Conservation (phyloP, 2,797 vertebrate species). For the Meriones psammophilus region DNA sequence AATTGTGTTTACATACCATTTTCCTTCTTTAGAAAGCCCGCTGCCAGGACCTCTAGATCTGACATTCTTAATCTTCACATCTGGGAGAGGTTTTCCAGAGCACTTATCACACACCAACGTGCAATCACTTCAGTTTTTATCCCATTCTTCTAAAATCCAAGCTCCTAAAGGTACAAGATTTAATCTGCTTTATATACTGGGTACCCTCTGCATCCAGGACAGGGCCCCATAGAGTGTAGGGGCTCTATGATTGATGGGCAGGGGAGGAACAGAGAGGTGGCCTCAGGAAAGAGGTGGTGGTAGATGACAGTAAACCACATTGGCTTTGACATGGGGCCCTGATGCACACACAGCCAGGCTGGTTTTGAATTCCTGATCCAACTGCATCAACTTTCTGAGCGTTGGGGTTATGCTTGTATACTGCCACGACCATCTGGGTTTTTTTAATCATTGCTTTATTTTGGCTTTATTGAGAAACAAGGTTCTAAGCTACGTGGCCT, state of each 20-base stretch:
- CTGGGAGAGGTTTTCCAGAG: neutral
- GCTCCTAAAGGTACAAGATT: neutral
- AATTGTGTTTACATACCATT: slow-evolving; percentile 72
- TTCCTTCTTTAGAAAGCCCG: neutral
- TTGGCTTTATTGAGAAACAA: neutral
- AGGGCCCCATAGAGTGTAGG: neutral
- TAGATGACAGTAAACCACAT: neutral
- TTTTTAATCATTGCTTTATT: neutral
- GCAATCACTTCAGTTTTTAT: neutral
- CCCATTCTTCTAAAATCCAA: neutral
- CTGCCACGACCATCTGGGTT: neutral
- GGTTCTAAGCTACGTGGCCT: neutral
- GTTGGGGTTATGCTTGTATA: neutral
- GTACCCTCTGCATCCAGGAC: slow-evolving; percentile 42
- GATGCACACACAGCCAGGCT: neutral
- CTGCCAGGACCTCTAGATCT: neutral
- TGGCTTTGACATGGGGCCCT: neutral
- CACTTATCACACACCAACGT: too few relatives aligned
- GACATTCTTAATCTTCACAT: neutral
- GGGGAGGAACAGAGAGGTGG: neutral
- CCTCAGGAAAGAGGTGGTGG: neutral
- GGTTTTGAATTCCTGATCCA: neutral
- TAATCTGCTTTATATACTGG: neutral
- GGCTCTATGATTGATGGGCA: neutral
- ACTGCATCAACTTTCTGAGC: neutral